Evolutionary conservation across 2,797 vertebrate species (phyloP).

Genomic region (Eulemur albifrons): DNA sequence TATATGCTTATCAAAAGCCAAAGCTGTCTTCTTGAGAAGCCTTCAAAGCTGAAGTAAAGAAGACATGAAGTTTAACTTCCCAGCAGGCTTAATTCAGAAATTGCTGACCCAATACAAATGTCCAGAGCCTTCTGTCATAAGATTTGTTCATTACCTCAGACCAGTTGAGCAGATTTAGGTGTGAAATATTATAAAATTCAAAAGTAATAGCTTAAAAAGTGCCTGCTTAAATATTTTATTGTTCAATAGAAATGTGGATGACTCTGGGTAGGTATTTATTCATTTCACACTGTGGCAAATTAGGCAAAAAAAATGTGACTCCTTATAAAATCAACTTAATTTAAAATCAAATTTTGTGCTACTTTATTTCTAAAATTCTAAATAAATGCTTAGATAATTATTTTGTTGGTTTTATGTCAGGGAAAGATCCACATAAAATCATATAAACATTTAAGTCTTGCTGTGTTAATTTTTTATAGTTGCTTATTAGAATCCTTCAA

Average conservation of each 20-base stretch:
- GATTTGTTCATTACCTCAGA: conserved; percentile 53
- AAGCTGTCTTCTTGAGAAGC: neutral
- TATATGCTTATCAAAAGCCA: conserved; percentile 37
- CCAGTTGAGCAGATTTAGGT: conserved; percentile 17
- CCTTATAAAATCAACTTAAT: conserved; percentile 14
- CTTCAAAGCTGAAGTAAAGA: conserved; percentile 67
- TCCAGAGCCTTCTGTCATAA: conserved; percentile 29
- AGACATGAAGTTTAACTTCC: conserved; percentile 38
- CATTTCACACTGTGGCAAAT: neutral
- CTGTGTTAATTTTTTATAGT: neutral
- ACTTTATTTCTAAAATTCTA: conserved; percentile 11
- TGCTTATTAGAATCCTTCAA: neutral
- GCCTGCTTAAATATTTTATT: conserved; percentile 1
- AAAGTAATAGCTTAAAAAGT: conserved; percentile 18
- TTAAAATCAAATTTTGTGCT: neutral
- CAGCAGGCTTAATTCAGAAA: conserved; percentile 55
- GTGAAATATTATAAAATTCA: conserved; percentile 52
- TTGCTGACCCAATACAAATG: conserved; percentile 48
- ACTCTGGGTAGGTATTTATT: neutral
- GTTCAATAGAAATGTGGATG: neutral
- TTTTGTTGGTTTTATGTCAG: neutral
- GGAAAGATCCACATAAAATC: neutral
- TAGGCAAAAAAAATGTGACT: neutral
- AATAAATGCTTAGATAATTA: neutral
- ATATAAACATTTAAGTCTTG: neutral